Evolutionary conservation across 1,140 invertebrate species (phyloP).

Genomic region (Panonychus citri): DNA sequence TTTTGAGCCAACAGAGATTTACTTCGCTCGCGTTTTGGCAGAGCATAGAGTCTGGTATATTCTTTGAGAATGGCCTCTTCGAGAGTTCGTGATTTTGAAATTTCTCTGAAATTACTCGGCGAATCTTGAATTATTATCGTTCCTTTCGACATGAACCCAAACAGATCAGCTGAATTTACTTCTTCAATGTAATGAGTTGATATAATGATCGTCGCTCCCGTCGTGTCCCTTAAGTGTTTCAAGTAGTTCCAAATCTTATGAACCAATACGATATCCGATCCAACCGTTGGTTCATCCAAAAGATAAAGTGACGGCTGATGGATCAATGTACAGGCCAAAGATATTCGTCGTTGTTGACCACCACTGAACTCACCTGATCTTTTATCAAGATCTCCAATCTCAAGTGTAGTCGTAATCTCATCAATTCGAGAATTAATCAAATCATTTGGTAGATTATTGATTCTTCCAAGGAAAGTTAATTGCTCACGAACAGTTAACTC

Average conservation of each 20-base stretch:
- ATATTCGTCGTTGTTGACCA: constrained; percentile 71
- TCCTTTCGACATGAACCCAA: constrained; percentile 2
- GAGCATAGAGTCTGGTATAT: no score
- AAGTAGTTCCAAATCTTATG: constrained; percentile 22
- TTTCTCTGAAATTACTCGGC: no score
- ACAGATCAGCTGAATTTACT: constrained; percentile 19
- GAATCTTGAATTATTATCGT: no score
- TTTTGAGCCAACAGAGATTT: no score
- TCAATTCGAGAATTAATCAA: background rate
- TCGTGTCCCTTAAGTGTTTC: constrained; percentile 17
- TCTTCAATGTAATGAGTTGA: constrained; percentile 27
- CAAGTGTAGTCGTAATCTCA: background rate
- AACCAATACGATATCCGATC: constrained; percentile 21
- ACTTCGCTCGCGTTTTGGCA: no score
- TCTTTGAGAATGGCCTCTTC: no score
- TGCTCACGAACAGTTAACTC: constrained; percentile 22
- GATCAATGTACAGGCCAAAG: constrained; percentile 71
- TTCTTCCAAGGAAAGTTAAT: constrained; percentile 20
- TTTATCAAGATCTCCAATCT: constrained; percentile 23
- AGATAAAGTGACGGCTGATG: constrained; percentile 43
- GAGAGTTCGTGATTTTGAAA: no score
- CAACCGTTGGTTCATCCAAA: constrained; percentile 27
- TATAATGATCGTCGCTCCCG: constrained; percentile 21
- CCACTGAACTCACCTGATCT: constrained; percentile 25
- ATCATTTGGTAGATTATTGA: constrained; percentile 20